phyloP scores from a whole-genome alignment of 2,888 invertebrate genomes.

The Salpingus planirostris region DNA sequence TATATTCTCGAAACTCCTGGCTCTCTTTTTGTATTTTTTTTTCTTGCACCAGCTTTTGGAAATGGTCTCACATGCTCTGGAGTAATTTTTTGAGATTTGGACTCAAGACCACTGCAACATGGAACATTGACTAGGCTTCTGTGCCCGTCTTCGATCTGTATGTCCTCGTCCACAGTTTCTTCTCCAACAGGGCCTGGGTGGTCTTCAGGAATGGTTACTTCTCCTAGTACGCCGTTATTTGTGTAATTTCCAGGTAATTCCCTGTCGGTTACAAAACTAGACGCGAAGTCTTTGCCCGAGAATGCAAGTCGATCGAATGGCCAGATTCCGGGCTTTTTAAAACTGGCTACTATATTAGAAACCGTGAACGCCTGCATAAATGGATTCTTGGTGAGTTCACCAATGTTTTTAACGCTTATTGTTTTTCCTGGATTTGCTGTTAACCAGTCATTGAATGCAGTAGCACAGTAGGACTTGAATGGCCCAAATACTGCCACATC shows the following conservation, averaged over 20 bases:
- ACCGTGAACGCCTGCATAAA: constrained; percentile 17
- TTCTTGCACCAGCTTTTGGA: constrained; percentile 10
- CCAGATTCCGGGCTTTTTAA: constrained; percentile 13
- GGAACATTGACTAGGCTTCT: too few relatives aligned
- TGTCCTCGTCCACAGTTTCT: background rate
- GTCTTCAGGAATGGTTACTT: background rate
- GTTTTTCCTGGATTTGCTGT: constrained; percentile 2
- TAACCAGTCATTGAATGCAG: constrained; percentile 11
- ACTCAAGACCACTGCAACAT: too few relatives aligned
- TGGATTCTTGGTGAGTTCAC: constrained; percentile 14
- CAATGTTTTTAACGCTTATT: constrained; percentile 16
- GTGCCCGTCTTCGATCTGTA: background rate
- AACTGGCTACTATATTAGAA: constrained; percentile 14
- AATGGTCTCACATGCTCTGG: constrained; percentile 7
- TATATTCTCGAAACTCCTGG: constrained; percentile 12
- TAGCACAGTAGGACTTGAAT: constrained; percentile 18
- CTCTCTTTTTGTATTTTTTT: constrained; percentile 8
- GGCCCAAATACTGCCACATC: constrained; percentile 20
- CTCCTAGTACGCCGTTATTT: background rate
- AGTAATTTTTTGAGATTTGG: too few relatives aligned
- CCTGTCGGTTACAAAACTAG: constrained; percentile 6
- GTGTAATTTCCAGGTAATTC: background rate
- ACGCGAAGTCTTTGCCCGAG: constrained; percentile 12
- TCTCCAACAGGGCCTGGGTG: background rate
- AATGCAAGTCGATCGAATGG: constrained; percentile 17